Conservation (phyloP, 2,113 vertebrate genomes). For the Furnarius figulus region DNA sequence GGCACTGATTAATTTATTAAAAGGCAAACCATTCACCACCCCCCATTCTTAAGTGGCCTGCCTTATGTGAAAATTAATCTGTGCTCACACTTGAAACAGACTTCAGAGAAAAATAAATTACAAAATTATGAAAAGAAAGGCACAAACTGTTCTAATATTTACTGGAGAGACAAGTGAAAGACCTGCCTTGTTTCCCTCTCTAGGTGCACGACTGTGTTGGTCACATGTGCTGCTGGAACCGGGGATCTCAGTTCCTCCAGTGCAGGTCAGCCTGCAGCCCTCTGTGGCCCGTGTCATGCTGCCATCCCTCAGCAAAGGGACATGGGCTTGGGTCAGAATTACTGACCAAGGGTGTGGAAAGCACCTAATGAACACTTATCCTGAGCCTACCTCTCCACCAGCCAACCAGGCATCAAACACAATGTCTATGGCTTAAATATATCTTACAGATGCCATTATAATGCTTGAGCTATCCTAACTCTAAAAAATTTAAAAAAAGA, state of each 20-base stretch:
- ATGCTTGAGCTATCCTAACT: neutral
- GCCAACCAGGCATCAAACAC: neutral
- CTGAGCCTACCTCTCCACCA: neutral
- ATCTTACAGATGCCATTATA: neutral
- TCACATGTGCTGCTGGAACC: neutral
- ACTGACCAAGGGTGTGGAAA: neutral
- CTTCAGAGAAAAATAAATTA: neutral
- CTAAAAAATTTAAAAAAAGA: neutral
- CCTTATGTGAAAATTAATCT: neutral
- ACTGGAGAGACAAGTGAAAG: neutral
- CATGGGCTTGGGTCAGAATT: neutral
- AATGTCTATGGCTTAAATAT: neutral
- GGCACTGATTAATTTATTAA: conserved; percentile 16
- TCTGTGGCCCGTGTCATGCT: fast-evolving
- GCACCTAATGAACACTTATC: neutral
- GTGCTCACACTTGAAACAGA: neutral
- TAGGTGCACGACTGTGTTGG: neutral
- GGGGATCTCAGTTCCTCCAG: neutral
- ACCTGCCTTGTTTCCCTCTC: neutral
- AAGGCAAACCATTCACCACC: neutral
- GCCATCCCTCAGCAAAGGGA: neutral
- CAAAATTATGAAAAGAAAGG: neutral
- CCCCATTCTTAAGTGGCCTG: neutral
- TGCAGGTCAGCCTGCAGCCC: neutral
- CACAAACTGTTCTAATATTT: neutral